Conservation (phyloP, 37 sponge, comb jelly and placozoan species). For the Mnemiopsis leidyi region DNA sequence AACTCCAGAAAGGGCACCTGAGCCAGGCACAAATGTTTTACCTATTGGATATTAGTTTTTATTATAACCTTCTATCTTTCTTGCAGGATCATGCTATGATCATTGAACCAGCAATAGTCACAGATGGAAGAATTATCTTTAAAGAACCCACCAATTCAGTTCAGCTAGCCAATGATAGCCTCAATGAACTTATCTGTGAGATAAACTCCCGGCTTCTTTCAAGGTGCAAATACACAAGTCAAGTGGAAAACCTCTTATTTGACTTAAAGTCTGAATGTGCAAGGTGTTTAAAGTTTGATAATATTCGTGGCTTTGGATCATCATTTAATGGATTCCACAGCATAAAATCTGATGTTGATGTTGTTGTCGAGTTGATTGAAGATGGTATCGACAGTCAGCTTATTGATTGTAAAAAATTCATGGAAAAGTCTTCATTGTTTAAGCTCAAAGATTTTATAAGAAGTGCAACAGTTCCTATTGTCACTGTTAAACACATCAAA, state of each 20-base stretch:
- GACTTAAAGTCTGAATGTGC: not conserved
- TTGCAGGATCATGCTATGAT: too few species aligned
- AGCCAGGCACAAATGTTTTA: too few species aligned
- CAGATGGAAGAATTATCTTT: not conserved
- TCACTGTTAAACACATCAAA: not conserved
- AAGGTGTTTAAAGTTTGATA: not conserved
- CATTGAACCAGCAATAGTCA: not conserved
- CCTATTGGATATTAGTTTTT: too few species aligned
- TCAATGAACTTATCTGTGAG: not conserved
- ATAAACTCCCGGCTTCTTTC: not conserved
- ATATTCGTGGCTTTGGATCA: not conserved
- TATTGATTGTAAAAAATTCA: not conserved
- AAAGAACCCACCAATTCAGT: not conserved
- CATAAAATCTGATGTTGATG: not conserved
- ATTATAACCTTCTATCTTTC: too few species aligned
- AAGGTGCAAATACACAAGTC: not conserved
- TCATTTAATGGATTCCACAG: conserved; percentile 26
- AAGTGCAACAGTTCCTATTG: not conserved
- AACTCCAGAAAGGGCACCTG: too few species aligned
- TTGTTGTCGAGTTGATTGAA: conserved; percentile 3
- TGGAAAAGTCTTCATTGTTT: not conserved
- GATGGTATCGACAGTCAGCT: conserved; percentile 27
- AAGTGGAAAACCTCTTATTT: not conserved
- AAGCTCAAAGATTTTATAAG: not conserved
- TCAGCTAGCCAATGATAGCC: not conserved